Evolutionary conservation across 2,797 vertebrate species (phyloP).

Genomic region (Pampus argenteus): DNA sequence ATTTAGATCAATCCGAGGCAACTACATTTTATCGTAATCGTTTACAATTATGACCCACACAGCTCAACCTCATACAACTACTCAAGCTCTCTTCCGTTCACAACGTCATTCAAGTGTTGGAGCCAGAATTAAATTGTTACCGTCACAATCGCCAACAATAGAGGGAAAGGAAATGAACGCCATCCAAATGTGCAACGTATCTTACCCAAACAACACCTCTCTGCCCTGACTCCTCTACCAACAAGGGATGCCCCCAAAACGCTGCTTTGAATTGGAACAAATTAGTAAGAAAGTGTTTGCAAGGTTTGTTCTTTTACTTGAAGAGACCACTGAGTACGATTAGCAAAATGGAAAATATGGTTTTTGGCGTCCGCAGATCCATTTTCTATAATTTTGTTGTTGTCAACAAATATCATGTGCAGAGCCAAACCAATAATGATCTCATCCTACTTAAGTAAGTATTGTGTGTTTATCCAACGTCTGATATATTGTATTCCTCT

Average conservation of each 20-base stretch:
- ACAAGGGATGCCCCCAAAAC: not conserved
- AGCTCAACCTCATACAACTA: slow-evolving; percentile 54
- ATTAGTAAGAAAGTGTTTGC: no score
- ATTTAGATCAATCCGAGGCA: slow-evolving; percentile 63
- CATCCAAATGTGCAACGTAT: slow-evolving; percentile 68
- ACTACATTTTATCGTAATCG: slow-evolving; percentile 62
- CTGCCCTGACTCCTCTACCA: slow-evolving; percentile 48
- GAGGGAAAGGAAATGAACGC: slow-evolving; percentile 65
- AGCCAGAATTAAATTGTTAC: slow-evolving; percentile 70
- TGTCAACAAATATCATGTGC: no score
- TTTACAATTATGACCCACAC: slow-evolving; percentile 69
- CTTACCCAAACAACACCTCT: slow-evolving; percentile 59
- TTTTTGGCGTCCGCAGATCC: no score
- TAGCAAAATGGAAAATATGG: no score
- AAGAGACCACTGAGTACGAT: no score
- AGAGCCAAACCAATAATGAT: no score
- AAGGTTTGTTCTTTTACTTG: no score
- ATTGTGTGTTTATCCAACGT: no score
- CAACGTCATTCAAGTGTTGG: slow-evolving; percentile 50
- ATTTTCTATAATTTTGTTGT: no score
- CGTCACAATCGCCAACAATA: slow-evolving; percentile 69
- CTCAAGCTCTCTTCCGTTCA: slow-evolving; percentile 57
- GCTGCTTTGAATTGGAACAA: no score
- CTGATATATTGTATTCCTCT: no score
- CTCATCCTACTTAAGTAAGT: no score